A percentile compares a stretch with the other conserved stretches of the same genome.
These are phyloP conservation scores for Sebastes matsubarae DNA, from an alignment of 2,797 vertebrate species.

Conservation along the genomic window DNA sequence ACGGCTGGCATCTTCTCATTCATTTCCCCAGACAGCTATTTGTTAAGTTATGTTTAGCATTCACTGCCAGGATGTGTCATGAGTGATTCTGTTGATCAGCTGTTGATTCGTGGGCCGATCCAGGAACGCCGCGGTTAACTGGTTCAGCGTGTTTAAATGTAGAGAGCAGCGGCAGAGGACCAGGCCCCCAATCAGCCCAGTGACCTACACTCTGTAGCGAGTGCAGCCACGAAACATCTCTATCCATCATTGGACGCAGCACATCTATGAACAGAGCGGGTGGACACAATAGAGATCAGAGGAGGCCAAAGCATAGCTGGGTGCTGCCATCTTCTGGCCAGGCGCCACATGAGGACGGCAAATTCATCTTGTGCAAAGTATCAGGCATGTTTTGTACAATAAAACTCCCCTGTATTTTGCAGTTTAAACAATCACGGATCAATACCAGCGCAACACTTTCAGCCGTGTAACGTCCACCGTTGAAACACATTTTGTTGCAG, in stretches of 20 bases:
- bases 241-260: slow-evolving; percentile 67
- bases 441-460: not conserved
- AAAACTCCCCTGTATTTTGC: not conserved
- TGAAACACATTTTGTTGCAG: slow-evolving; percentile 3
- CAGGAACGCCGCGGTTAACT: slow-evolving; percentile 62
- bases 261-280: slow-evolving; percentile 12
- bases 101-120: slow-evolving; percentile 59
- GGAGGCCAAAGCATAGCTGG: slow-evolving; percentile 69
- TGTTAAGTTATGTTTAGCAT: slow-evolving; percentile 74
- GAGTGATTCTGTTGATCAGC: slow-evolving; percentile 72
- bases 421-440: not conserved
- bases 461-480: not conserved
- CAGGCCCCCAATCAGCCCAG: slow-evolving; percentile 58
- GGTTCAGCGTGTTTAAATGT: slow-evolving; percentile 60
- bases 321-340: slow-evolving; percentile 85
- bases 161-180: slow-evolving; percentile 45
- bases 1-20: slow-evolving; percentile 61
- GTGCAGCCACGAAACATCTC: slow-evolving; percentile 65
- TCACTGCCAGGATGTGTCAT: slow-evolving; percentile 70
- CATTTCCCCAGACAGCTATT: slow-evolving; percentile 71
- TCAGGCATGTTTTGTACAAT: not conserved
- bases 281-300: slow-evolving; percentile 50
- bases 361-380: not conserved
- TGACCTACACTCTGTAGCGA: slow-evolving; percentile 61
- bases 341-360: slow-evolving; percentile 17